phyloP scores from a whole-genome alignment of 2,113 vertebrate genomes.

The Nesogale talazaci region DNA sequence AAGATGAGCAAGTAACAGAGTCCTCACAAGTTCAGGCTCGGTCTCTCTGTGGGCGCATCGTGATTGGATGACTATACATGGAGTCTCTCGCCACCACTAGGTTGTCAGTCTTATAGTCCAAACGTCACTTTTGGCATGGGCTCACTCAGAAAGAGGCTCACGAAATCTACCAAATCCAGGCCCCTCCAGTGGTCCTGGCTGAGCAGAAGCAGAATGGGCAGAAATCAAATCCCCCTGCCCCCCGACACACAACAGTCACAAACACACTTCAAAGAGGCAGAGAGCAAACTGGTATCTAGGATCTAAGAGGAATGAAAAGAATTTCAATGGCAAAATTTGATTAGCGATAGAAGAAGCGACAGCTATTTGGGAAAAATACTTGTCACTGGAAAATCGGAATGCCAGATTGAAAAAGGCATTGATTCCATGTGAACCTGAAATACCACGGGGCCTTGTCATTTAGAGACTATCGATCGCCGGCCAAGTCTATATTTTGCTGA shows the following conservation, averaged over 20 bases:
- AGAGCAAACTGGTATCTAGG: background rate
- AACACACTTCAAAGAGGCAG: background rate
- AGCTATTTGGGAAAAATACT: constrained; percentile 40
- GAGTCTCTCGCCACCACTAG: background rate
- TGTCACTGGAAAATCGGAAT: constrained; percentile 1
- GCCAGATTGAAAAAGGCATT: constrained; percentile 21
- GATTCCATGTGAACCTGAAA: constrained; percentile 26
- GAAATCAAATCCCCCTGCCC: constrained; percentile 37
- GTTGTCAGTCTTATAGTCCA: background rate
- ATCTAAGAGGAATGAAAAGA: background rate
- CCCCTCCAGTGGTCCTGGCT: background rate
- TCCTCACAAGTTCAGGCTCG: constrained; percentile 4
- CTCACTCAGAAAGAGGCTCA: background rate
- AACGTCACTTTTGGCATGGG: background rate
- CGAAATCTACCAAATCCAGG: background rate
- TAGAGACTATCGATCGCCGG: background rate
- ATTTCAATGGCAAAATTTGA: constrained; percentile 45
- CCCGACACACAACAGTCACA: too few relatives aligned
- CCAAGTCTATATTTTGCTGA: constrained; percentile 44
- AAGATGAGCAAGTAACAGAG: background rate
- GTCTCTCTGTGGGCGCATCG: background rate
- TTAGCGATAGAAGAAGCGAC: constrained; percentile 1
- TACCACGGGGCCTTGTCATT: background rate
- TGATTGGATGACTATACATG: background rate
- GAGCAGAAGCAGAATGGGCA: background rate